Evolutionary conservation across 1,140 invertebrate species (phyloP).

Genomic region (Homarus americanus): DNA sequence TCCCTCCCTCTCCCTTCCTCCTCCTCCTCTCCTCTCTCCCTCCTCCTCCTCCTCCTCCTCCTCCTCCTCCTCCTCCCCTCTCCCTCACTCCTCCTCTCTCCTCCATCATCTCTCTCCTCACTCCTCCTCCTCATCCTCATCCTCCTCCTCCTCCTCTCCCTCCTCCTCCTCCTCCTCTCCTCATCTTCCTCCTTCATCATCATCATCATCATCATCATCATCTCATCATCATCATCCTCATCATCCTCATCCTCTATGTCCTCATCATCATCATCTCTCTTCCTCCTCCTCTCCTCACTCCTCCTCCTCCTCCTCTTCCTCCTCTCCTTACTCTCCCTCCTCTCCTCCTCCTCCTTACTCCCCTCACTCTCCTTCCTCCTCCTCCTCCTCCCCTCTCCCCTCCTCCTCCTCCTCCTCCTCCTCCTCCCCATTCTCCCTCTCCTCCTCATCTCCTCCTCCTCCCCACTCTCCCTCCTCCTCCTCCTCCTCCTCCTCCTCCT

Average conservation of each 20-base stretch:
- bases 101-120: too few relatives aligned
- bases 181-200: background rate
- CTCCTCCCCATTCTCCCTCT: background rate
- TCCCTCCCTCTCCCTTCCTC: background rate
- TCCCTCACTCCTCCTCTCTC: too few relatives aligned
- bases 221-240: too few relatives aligned
- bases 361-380: background rate
- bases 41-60: background rate
- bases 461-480: too few relatives aligned
- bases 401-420: too few relatives aligned
- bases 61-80: background rate
- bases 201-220: background rate
- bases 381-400: background rate
- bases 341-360: too few relatives aligned
- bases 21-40: background rate
- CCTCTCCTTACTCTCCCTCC: background rate
- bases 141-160: too few relatives aligned
- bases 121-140: too few relatives aligned
- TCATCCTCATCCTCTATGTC: too few relatives aligned
- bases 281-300: too few relatives aligned
- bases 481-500: background rate
- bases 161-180: background rate
- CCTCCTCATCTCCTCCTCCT: too few relatives aligned
- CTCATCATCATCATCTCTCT: too few relatives aligned
- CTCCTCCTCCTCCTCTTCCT: background rate